phyloP scores from a whole-genome alignment of 2,113 vertebrate genomes.

The Anoplopoma fimbria region DNA sequence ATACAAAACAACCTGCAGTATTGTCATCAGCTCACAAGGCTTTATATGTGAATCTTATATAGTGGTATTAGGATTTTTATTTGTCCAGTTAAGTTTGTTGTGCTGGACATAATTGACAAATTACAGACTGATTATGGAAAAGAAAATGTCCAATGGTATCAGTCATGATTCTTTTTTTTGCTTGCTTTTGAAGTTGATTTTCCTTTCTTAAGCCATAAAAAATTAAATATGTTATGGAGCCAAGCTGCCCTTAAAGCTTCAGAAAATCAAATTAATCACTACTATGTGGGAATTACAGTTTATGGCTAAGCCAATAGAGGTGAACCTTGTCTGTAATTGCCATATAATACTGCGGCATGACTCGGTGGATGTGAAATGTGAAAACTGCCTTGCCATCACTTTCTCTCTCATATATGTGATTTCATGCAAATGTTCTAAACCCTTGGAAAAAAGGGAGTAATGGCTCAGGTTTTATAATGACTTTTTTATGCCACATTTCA shows the following conservation, averaged over 20 bases:
- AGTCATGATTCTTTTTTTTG: conserved; percentile 29
- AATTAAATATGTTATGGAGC: conserved; percentile 63
- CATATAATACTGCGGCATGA: conserved; percentile 77
- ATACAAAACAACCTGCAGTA: conserved; percentile 29
- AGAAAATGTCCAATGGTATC: neutral
- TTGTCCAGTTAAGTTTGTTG: neutral
- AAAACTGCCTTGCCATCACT: conserved; percentile 80
- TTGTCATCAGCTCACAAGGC: neutral
- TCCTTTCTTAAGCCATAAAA: conserved; percentile 47
- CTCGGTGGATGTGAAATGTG: conserved; percentile 73
- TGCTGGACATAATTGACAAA: conserved; percentile 30
- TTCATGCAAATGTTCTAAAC: conserved; percentile 77
- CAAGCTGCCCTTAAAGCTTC: conserved; percentile 54
- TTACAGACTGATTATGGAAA: neutral
- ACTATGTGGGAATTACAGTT: conserved; percentile 72
- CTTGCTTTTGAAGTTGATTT: conserved; percentile 58
- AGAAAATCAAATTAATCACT: conserved; percentile 77
- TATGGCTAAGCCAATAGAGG: conserved; percentile 73
- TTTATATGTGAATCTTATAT: neutral
- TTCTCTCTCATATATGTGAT: conserved; percentile 74
- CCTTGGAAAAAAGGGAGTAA: conserved; percentile 61
- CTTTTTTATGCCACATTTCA: conserved; percentile 74
- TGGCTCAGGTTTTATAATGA: conserved; percentile 72
- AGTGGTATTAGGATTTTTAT: neutral
- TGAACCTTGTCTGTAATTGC: conserved; percentile 80